Base-by-base conservation (phyloP, 2,888 invertebrate species). In the Nebria salina region DNA sequence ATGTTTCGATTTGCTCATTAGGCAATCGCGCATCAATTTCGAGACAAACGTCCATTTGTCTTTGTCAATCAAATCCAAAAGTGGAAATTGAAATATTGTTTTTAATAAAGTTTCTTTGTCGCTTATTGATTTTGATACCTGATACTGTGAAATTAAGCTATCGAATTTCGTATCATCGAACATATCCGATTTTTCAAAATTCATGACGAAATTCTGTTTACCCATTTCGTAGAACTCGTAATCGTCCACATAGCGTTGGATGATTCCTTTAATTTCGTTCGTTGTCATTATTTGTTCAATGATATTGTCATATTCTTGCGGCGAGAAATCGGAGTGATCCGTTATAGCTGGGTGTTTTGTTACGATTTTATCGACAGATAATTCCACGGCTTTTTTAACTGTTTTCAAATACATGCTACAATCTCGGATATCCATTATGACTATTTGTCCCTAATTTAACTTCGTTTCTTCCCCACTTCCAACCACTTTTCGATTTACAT, bases 1-100 rank as follows among this genome's bases (percentile, higher is more conserved):
- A 15, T 83, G 82, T 68, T 82, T 81, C 72, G 82, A 83, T 25
- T 76, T 43, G 74, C 81, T 83, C 54, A 83, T 72, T 20, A 85
- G 82, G 82, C 83, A 84, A 41, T 84, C 82, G n/a, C 83, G 83
- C 66, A 85, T 81, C 66, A 79, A 79, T 77, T 83, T 74, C 9
- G 84, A 81, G 26, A 85, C 65, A 11, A 82, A 74, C 8, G 72
- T 65, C 84, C 85, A 85, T 68, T 83, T 79, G 64, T 79, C 76
- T 77, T 81, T 65, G 41, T 66, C 65, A 65, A 76, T 66, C 7
- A 75, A 64, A 77, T 77, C 72, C 42, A 81, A 72, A 25, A 83
- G 34, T 68, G 76, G 65, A 26, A 74, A 79, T 54, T 78, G 66
- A 43, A 75, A 20, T n/a, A 77, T 72, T 9, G n/a, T 42, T 76